phyloP scores from a whole-genome alignment of 1,140 invertebrate species.

The Orchesella cincta region DNA sequence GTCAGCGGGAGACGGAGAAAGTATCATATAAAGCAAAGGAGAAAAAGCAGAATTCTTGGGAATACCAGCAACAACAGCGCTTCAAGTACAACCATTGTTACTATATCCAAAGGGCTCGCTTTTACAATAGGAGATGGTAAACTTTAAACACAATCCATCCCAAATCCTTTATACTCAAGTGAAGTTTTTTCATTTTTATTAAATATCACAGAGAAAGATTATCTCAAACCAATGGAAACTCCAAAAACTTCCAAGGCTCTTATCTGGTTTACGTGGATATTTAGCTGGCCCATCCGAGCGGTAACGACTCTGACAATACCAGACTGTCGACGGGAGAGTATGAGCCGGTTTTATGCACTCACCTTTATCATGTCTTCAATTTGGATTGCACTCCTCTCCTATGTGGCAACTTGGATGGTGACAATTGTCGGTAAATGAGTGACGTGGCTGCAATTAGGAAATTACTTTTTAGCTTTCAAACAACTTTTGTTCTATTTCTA shows the following conservation, averaged over 20 bases:
- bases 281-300: constrained; percentile 74
- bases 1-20: not conserved
- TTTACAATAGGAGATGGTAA: not conserved
- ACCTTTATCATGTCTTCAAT: constrained; percentile 84
- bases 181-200: too few relatives aligned
- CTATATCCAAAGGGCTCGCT: not conserved
- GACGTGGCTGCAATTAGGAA: not conserved
- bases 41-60: not conserved
- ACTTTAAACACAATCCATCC: not conserved
- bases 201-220: not conserved
- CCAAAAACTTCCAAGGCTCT: not conserved
- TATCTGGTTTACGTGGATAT: constrained; percentile 54
- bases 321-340: constrained; percentile 68
- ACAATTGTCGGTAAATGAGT: constrained; percentile 80
- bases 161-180: not conserved
- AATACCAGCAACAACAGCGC: not conserved
- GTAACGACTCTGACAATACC: constrained; percentile 74
- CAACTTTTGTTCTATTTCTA: too few relatives aligned
- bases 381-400: constrained; percentile 85
- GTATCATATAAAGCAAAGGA: not conserved
- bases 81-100: not conserved
- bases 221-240: not conserved
- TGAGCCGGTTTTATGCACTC: constrained; percentile 75
- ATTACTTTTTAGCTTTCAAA: too few relatives aligned
- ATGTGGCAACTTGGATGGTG: constrained; percentile 88